Evolutionary conservation across 2,113 vertebrate genomes (phyloP).

Genomic region (Edolisoma coerulescens): DNA sequence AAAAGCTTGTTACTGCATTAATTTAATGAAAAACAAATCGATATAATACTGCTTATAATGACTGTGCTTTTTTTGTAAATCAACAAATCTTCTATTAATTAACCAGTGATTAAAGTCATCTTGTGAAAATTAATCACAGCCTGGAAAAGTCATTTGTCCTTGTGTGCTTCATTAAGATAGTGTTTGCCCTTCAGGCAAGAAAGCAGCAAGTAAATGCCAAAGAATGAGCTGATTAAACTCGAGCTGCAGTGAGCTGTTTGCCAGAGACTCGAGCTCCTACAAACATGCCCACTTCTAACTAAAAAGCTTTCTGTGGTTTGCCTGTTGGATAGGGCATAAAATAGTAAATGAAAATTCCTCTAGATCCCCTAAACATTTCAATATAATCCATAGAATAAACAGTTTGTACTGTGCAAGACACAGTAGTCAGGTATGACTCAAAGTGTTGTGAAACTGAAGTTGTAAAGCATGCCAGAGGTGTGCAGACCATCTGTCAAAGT

Average conservation of each 20-base stretch:
- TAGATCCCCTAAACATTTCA: background rate
- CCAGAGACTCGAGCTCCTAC: background rate
- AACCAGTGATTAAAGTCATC: conserved; percentile 86
- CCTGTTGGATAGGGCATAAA: background rate
- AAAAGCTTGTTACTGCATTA: conserved; percentile 36
- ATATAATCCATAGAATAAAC: background rate
- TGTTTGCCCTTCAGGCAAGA: conserved; percentile 69
- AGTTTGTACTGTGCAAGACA: background rate
- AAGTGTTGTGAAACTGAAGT: background rate
- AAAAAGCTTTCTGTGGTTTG: background rate
- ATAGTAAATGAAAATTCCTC: background rate
- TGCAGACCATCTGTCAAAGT: background rate
- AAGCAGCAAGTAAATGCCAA: conserved; percentile 67
- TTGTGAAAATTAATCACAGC: conserved; percentile 84
- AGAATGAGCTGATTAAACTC: conserved; percentile 59
- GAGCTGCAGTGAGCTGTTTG: conserved; percentile 25
- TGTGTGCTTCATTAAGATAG: conserved; percentile 76
- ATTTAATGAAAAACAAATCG: conserved; percentile 68
- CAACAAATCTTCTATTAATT: conserved; percentile 88
- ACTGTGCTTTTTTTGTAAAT: conserved; percentile 79
- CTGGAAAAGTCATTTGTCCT: conserved; percentile 78
- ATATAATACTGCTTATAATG: conserved; percentile 79
- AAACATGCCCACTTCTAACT: background rate
- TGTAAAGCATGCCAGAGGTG: background rate
- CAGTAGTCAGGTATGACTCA: background rate